These are phyloP conservation scores for Cephus sareptanus DNA, from an alignment of 2,888 invertebrate genomes.

Conservation along the genomic window DNA sequence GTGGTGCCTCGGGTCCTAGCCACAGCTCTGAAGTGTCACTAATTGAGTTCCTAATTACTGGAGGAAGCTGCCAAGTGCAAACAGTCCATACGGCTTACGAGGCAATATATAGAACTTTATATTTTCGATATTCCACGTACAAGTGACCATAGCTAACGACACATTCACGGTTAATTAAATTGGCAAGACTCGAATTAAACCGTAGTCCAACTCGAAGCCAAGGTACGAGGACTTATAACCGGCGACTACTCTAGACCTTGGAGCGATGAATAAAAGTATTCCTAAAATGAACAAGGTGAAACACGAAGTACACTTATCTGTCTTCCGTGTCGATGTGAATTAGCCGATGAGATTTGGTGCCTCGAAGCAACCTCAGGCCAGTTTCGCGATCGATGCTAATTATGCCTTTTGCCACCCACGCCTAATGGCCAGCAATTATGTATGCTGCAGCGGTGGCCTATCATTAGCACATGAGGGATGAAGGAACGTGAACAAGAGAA, in stretches of 20 bases:
- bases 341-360: neutral
- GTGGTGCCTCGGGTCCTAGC: conserved; percentile 3
- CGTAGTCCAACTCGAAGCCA: neutral
- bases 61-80: conserved; percentile 3
- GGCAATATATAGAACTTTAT: neutral
- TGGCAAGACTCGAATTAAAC: neutral
- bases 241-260: neutral
- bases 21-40: neutral
- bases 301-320: conserved; percentile 6
- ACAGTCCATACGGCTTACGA: neutral
- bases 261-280: neutral
- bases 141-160: neutral
- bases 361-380: conserved; percentile 3
- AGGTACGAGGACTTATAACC: neutral
- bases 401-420: conserved; percentile 15
- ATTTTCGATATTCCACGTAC: neutral
- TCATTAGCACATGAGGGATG: neutral
- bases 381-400: conserved; percentile 31
- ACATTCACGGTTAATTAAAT: neutral
- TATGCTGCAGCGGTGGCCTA: neutral
- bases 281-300: neutral
- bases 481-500: neutral
- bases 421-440: neutral
- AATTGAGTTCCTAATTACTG: neutral
- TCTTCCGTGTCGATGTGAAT: conserved; percentile 15